Conservation (phyloP, 2,113 vertebrate genomes). For the Dolichotis patagonum region DNA sequence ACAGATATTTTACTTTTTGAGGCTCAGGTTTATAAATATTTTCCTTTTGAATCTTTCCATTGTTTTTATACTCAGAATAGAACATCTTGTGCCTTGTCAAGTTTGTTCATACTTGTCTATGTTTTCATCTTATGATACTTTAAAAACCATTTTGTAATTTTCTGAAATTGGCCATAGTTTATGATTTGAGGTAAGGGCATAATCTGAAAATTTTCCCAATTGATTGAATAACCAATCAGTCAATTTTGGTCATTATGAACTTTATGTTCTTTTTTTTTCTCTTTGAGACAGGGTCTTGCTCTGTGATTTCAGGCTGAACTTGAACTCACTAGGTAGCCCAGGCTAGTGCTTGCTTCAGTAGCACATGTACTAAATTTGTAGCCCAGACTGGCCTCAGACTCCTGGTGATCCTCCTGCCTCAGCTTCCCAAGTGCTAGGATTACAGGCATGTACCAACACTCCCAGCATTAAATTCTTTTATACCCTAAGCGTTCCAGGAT, state of each 20-base stretch:
- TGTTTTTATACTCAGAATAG: slow-evolving; percentile 13
- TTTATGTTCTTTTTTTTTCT: not conserved
- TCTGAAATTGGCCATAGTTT: slow-evolving; percentile 8
- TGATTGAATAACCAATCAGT: not conserved
- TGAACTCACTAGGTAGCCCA: not conserved
- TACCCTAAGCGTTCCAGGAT: not conserved
- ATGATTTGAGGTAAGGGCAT: not conserved
- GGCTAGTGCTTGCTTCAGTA: not conserved
- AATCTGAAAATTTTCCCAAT: not conserved
- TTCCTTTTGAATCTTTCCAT: not conserved
- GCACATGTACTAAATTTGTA: not conserved
- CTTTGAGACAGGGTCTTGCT: not conserved
- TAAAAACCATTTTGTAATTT: not conserved
- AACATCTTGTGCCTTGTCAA: not conserved
- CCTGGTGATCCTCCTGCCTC: not conserved
- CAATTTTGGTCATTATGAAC: slow-evolving; percentile 20
- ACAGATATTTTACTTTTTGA: not conserved
- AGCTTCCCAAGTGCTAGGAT: not conserved
- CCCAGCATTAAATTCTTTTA: not conserved
- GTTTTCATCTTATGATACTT: slow-evolving; percentile 39
- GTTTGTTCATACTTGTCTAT: not conserved
- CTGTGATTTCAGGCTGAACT: not conserved
- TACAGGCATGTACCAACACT: too few species aligned
- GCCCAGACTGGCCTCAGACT: not conserved
- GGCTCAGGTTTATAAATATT: not conserved